A percentile compares a stretch with the other conserved stretches of the same genome.
phyloP scores from a whole-genome alignment of 2,113 vertebrate genomes.

The Chiloscyllium plagiosum region DNA sequence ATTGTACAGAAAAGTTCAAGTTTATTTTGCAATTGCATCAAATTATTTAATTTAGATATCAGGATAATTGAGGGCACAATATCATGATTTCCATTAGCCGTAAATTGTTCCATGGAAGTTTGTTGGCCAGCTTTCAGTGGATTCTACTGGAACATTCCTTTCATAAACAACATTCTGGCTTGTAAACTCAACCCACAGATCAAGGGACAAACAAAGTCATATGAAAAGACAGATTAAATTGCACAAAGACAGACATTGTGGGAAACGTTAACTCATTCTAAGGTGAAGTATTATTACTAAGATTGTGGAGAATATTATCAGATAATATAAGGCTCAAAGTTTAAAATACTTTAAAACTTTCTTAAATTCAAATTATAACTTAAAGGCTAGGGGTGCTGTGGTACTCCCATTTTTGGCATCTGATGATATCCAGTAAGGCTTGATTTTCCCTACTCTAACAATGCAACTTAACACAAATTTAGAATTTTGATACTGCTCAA shows the following conservation, averaged over 20 bases:
- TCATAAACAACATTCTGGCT: conserved; percentile 1
- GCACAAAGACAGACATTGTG: background rate
- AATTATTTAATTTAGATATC: background rate
- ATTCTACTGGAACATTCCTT: background rate
- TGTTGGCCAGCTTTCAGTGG: background rate
- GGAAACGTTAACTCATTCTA: background rate
- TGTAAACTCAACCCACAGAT: background rate
- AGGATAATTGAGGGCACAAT: background rate
- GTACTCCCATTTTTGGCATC: background rate
- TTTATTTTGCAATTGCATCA: background rate
- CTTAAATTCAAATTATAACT: background rate
- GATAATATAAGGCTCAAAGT: background rate
- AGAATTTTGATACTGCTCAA: background rate
- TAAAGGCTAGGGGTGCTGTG: background rate
- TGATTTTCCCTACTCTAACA: background rate
- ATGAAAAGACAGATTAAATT: background rate
- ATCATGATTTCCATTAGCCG: background rate
- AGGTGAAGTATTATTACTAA: background rate
- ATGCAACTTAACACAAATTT: background rate
- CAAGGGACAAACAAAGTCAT: background rate
- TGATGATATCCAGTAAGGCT: background rate
- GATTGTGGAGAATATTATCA: background rate
- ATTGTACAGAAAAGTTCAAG: background rate
- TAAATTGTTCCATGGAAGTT: background rate
- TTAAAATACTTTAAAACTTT: background rate